Conservation (phyloP, 2,888 invertebrate genomes). For the Ochropleura plecta region DNA sequence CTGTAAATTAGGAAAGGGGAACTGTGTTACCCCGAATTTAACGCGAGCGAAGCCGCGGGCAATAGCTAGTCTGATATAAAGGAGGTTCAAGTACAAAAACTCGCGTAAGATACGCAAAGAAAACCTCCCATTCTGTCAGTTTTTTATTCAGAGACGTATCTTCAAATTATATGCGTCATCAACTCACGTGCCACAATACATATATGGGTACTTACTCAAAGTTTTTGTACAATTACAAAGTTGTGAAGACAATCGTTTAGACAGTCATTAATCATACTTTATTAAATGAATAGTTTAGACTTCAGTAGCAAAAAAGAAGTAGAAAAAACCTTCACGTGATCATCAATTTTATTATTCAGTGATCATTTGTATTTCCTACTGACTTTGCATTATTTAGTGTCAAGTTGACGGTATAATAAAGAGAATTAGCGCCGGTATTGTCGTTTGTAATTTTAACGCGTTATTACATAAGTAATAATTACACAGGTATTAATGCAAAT, state of each 20-base stretch:
- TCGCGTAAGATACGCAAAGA: too few species aligned
- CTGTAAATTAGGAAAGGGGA: too few species aligned
- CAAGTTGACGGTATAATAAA: conserved; percentile 15
- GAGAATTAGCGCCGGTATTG: conserved; percentile 19
- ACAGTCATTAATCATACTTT: conserved; percentile 25
- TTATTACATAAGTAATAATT: neutral
- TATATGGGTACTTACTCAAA: neutral
- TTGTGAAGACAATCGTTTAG: neutral
- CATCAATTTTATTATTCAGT: conserved; percentile 1
- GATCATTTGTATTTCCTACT: conserved; percentile 29
- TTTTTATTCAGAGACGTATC: too few species aligned
- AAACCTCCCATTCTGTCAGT: too few species aligned
- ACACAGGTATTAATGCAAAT: neutral
- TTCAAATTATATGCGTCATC: neutral
- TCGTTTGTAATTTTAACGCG: conserved; percentile 19
- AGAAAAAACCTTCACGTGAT: conserved; percentile 7
- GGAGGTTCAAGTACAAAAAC: too few species aligned
- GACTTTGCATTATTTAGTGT: conserved; percentile 30
- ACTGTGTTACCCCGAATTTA: too few species aligned
- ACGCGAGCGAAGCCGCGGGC: too few species aligned
- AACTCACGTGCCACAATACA: neutral
- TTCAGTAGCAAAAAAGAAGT: conserved; percentile 9
- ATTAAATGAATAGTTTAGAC: conserved; percentile 16
- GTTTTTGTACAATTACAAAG: conserved; percentile 19
- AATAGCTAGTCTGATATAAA: too few species aligned